Evolutionary conservation across 2,888 invertebrate species (phyloP).

Genomic region (Lepas anatifera): DNA sequence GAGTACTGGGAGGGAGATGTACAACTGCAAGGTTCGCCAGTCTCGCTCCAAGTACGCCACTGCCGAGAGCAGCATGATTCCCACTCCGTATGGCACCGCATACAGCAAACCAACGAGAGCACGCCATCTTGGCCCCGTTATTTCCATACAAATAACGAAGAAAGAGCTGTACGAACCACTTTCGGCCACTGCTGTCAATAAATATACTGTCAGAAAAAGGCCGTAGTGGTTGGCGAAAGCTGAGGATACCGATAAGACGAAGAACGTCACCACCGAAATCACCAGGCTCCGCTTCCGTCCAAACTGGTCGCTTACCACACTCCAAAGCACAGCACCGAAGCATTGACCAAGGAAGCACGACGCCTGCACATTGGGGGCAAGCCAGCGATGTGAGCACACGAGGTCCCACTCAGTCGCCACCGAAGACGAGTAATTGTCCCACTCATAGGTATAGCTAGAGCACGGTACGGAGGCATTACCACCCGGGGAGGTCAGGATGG

Average conservation of each 20-base stretch:
- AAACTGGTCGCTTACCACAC: constrained; percentile 24
- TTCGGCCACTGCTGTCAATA: constrained; percentile 20
- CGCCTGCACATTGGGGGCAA: constrained; percentile 22
- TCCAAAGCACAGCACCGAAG: constrained; percentile 23
- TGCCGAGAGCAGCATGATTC: constrained; percentile 49
- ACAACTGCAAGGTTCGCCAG: constrained; percentile 54
- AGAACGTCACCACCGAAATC: constrained; percentile 23
- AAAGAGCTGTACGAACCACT: constrained; percentile 20
- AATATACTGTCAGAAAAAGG: constrained; percentile 25
- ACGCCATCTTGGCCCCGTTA: constrained; percentile 46
- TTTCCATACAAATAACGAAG: constrained; percentile 38
- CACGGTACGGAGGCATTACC: constrained; percentile 12
- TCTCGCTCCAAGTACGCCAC: constrained; percentile 52
- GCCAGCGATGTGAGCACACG: constrained; percentile 21
- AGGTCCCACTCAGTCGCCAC: constrained; percentile 23
- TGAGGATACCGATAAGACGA: constrained; percentile 22
- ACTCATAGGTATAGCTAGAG: constrained; percentile 15
- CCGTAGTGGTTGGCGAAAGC: constrained; percentile 23
- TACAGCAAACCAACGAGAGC: constrained; percentile 49
- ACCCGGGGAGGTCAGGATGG: constrained; percentile 5
- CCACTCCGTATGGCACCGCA: constrained; percentile 56
- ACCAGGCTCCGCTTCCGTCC: constrained; percentile 24
- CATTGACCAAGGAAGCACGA: constrained; percentile 23
- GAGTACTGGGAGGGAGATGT: constrained; percentile 49
- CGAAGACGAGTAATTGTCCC: constrained; percentile 15